Conservation (phyloP, 1,140 invertebrate species). For the Mizuhopecten yessoensis region DNA sequence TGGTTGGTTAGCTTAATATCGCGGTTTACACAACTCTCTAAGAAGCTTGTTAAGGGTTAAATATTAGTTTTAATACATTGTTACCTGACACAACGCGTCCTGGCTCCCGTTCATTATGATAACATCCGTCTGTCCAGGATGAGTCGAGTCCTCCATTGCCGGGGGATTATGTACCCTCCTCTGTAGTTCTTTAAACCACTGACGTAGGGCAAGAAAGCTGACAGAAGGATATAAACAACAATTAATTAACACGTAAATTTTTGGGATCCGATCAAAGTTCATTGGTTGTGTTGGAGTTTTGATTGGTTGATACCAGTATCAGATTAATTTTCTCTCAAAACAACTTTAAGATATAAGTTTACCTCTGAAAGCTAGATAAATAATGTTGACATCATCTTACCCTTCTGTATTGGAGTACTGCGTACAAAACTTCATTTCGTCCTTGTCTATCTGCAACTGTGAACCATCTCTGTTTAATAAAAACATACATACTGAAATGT, state of each 20-base stretch:
- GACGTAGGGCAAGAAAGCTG: constrained; percentile 86
- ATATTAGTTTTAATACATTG: no score
- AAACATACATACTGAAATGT: constrained; percentile 44
- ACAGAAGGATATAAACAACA: neutral
- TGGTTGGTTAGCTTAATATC: no score
- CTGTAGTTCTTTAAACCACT: constrained; percentile 87
- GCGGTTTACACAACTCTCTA: no score
- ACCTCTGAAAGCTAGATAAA: no score
- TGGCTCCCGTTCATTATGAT: constrained; percentile 89
- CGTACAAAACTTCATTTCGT: constrained; percentile 86
- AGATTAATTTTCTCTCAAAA: no score
- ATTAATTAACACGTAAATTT: no score
- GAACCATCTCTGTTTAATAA: constrained; percentile 84
- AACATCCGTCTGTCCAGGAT: constrained; percentile 77
- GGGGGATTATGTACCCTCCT: constrained; percentile 88
- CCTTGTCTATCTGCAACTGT: constrained; percentile 85
- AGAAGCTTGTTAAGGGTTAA: no score
- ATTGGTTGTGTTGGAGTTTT: no score
- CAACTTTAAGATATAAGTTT: no score
- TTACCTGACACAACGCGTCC: constrained; percentile 89
- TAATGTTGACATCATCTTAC: constrained; percentile 81
- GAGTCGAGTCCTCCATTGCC: constrained; percentile 85
- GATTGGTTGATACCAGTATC: no score
- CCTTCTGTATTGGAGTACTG: constrained; percentile 91
- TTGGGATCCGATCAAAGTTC: no score